Evolutionary conservation across 2,888 invertebrate species (phyloP).

Genomic region (Lobophora halterata): DNA sequence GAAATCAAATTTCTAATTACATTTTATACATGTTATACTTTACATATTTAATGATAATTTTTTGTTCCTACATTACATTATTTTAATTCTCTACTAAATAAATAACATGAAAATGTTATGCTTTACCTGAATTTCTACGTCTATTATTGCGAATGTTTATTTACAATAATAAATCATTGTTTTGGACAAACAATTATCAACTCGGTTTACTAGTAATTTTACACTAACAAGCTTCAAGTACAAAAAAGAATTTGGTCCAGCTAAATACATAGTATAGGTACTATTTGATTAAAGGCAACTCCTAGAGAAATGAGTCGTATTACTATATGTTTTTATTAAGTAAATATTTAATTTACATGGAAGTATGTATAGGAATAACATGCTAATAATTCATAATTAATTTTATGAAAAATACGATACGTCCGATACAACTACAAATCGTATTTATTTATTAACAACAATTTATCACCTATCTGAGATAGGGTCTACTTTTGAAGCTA

Average conservation of each 20-base stretch:
- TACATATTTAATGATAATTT: slow-evolving; percentile 64
- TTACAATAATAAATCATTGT: slow-evolving; percentile 54
- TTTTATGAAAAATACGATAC: slow-evolving; percentile 43
- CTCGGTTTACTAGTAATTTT: slow-evolving; percentile 53
- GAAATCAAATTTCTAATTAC: slow-evolving; percentile 78
- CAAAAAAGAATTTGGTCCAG: slow-evolving; percentile 78
- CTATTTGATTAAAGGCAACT: slow-evolving; percentile 71
- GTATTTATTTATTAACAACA: slow-evolving; percentile 39
- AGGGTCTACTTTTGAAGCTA: slow-evolving; percentile 33
- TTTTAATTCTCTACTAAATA: slow-evolving; percentile 67
- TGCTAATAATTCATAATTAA: slow-evolving; percentile 44
- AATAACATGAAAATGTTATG: slow-evolving; percentile 66
- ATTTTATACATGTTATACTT: slow-evolving; percentile 76
- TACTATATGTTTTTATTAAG: slow-evolving; percentile 55
- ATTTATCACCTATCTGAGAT: slow-evolving; percentile 36
- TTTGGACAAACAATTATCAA: slow-evolving; percentile 66
- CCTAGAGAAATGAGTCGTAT: slow-evolving; percentile 65
- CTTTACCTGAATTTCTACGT: slow-evolving; percentile 56
- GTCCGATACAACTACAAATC: slow-evolving; percentile 36
- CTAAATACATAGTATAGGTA: no score
- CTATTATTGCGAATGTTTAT: slow-evolving; percentile 76
- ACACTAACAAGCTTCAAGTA: slow-evolving; percentile 59
- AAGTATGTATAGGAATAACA: slow-evolving; percentile 44
- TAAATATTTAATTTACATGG: slow-evolving; percentile 55
- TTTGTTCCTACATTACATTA: slow-evolving; percentile 53